These are phyloP conservation scores for Aplidium turbinatum DNA, from an alignment of 23 tunicate species.

Conservation along the genomic window DNA sequence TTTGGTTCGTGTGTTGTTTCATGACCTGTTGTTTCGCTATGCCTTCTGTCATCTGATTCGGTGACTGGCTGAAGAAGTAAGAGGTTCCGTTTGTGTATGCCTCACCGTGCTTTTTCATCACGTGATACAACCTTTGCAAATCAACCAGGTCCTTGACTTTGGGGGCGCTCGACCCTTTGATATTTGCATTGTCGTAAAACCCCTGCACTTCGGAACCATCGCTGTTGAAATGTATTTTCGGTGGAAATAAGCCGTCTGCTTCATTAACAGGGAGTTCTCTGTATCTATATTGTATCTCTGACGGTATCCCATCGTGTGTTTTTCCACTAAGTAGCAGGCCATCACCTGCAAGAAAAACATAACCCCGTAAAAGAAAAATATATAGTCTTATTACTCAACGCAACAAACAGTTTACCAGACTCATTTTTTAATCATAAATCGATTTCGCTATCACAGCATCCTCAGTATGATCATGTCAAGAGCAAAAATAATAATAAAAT, in stretches of 20 bases:
- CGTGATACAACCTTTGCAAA: slow-evolving; percentile 65
- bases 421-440: too few species aligned
- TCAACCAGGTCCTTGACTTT: slow-evolving; percentile 75
- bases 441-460: too few species aligned
- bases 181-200: slow-evolving; percentile 1
- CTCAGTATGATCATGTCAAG: too few species aligned
- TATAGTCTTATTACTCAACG: too few species aligned
- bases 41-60: slow-evolving; percentile 32
- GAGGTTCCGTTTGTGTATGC: slow-evolving; percentile 53
- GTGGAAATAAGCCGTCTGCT: slow-evolving; percentile 47
- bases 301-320: too few species aligned
- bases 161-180: slow-evolving; percentile 38
- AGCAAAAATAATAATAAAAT: too few species aligned
- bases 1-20: slow-evolving; percentile 33
- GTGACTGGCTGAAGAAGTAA: slow-evolving; percentile 35
- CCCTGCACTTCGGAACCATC: slow-evolving; percentile 3
- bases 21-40: slow-evolving; percentile 23
- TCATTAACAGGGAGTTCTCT: slow-evolving; percentile 43
- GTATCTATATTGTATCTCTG: too few species aligned
- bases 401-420: too few species aligned
- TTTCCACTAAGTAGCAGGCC: too few species aligned
- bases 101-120: slow-evolving; percentile 70
- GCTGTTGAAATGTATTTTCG: background rate
- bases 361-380: too few species aligned
- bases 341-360: too few species aligned